Percentiles rank a stretch among this genome's conserved stretches.
These are phyloP conservation scores for Hemiscyllium ocellatum DNA, from an alignment of 2,113 vertebrate species.

Conservation along the genomic window DNA sequence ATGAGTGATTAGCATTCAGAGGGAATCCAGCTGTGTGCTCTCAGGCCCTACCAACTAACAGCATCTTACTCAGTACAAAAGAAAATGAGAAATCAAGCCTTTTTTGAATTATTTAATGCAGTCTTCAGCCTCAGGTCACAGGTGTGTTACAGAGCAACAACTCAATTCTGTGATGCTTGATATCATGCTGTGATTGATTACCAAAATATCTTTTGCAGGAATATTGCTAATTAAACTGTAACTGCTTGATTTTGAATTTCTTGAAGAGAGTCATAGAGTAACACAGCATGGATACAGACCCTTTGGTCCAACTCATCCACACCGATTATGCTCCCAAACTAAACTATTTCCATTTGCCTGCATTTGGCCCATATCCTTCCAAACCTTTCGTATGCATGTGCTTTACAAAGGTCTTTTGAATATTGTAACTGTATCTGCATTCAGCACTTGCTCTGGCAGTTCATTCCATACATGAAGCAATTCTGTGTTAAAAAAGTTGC, in stretches of 20 bases:
- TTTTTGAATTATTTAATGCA: constrained; percentile 30
- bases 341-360: too few species aligned
- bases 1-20: not conserved
- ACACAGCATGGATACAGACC: too few species aligned
- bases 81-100: not conserved
- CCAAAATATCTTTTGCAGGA: not conserved
- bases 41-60: not conserved
- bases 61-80: not conserved
- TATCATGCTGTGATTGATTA: not conserved
- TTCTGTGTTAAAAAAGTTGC: too few species aligned
- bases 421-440: too few species aligned
- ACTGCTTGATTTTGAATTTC: not conserved
- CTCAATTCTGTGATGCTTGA: not conserved
- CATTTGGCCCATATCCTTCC: too few species aligned
- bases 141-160: not conserved
- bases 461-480: too few species aligned
- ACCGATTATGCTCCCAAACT: too few species aligned
- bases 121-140: not conserved
- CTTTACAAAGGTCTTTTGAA: too few species aligned
- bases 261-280: not conserved
- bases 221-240: not conserved
- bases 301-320: too few species aligned
- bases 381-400: too few species aligned
- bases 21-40: not conserved
- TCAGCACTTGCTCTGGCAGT: too few species aligned